Base-by-base conservation (phyloP, 2,113 vertebrate species). In the Halcyon malimbica region DNA sequence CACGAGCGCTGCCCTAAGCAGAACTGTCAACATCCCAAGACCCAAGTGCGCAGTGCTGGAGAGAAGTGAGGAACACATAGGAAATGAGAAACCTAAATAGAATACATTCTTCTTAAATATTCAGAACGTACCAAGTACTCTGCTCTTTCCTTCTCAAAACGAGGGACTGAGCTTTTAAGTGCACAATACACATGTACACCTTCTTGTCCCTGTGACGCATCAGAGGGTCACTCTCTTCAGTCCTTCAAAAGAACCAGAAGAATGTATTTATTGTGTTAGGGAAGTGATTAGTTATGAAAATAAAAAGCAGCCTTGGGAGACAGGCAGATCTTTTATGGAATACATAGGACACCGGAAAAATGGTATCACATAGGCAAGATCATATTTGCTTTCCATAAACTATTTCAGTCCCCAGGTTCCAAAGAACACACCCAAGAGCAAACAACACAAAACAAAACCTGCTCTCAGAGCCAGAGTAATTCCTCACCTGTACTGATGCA, bases 201-300 rank as follows among this genome's bases (percentile, higher is more conserved):
- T 56, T 56, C 59, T 35, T 8, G 50, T 20, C n/a, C 8, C 3
- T 9, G 1, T 1, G 9, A 63, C 6, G 0, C 18, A 13, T 29
- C 71, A 19, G 21, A 12, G 31, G 39, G 48, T 39, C 44, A 4
- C 41, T 14, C 57, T 41, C 11, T 20, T 44, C 3, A 4, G 64
- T 57, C 76, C 54, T 33, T 29, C 73, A 41, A 13, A 44, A 54
- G 39, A 64, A 20, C 28, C 1, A 39, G 16, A 26, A 90, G 48
- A 48, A 56, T 3, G 6, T 59, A 35, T 15, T 39, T 17, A 6
- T 2, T 42, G 62, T 4, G 28, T 35, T 2, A 21, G 53, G 59
- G 13, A 76, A 65, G 28, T 23, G 41, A 63, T 63, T 6, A 37
- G 70, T 63, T 16, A 62, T 24, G n/a, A 42, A 48, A 57, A 80